phyloP scores from a whole-genome alignment of 2,797 vertebrate species.

The Chelon labrosus region DNA sequence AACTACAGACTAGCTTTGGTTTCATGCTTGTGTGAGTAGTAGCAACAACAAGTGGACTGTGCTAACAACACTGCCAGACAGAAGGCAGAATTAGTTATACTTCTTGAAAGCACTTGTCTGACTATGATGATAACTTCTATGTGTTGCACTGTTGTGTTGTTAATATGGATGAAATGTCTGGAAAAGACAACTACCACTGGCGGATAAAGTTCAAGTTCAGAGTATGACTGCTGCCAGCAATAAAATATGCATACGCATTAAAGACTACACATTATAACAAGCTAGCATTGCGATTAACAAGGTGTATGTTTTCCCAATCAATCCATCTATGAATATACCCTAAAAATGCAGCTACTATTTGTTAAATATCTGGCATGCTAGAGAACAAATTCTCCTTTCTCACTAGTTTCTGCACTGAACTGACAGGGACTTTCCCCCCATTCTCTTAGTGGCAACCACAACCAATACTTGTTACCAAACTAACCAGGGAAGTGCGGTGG shows the following conservation, averaged over 20 bases:
- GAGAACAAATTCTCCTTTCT: background rate
- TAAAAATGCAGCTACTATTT: too few relatives aligned
- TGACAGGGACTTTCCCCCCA: too few relatives aligned
- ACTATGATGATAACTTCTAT: background rate
- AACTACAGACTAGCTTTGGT: constrained; percentile 23
- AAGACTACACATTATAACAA: background rate
- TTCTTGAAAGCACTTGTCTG: constrained; percentile 9
- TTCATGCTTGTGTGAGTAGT: constrained; percentile 50
- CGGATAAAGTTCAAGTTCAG: constrained; percentile 3
- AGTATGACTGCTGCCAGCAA: background rate
- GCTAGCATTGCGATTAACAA: background rate
- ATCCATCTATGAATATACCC: constrained; percentile 4
- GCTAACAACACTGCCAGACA: constrained; percentile 38
- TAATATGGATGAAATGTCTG: constrained; percentile 20
- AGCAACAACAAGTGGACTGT: constrained; percentile 34
- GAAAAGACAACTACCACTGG: constrained; percentile 1
- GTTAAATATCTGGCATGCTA: background rate
- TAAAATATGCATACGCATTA: constrained; percentile 1
- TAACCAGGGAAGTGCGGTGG: constrained; percentile 96
- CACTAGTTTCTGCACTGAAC: too few relatives aligned
- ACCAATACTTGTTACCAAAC: constrained; percentile 37
- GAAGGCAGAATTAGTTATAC: constrained; percentile 4
- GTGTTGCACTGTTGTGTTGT: background rate
- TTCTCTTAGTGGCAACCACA: background rate
- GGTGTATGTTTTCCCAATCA: background rate